Base-by-base conservation (phyloP, 2,888 invertebrate genomes). In the Epistrophella euchroma region DNA sequence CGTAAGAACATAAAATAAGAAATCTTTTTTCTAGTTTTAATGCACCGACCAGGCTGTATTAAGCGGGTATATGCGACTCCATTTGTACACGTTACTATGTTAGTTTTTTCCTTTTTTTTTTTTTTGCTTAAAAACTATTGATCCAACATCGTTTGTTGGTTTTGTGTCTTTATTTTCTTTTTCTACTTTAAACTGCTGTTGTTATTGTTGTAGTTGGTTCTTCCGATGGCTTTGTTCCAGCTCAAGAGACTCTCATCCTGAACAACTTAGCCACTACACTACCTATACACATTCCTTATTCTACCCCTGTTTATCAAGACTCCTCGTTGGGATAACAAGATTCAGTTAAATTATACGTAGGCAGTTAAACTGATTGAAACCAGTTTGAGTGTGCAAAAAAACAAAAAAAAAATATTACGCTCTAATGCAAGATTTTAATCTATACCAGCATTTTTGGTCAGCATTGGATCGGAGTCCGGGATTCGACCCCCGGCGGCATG, bases 381-480 rank as follows among this genome's bases (percentile, higher is more conserved):
- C 74, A 45, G 84, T 84, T 80, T 68, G 40, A 45, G 55, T 62
- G 60, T 58, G 66, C 64, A 71, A 40, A 64, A 17, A 19, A 10
- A 37, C 7, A 40, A 22, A 28, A 15, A 56, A 52, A 19, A 25
- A 50, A 50, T 50, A 17, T 52, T 35, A 55, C 32, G 43, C 58
- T 75, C 84, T 85, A 80, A 80, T 76, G 80, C 68, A 50, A 76
- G 84, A 76, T 76, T 85, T 60, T 66, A 76, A 77, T 81, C 77
- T 77, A n/a, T n/a, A 7, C 43, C 58, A 68, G 73, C 52, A 77
- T 40, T 56, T 71, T 50, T 45, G 73, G 73, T 70, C 75, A 76
- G 68, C 68, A 43, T 43, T 10, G 43, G 22, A 66, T 43, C 15
- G 43, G 22, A 66, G 37, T 62, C 35, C 45, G 32, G 19, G 52